Evolutionary conservation across 2,888 invertebrate genomes (phyloP).

Genomic region (Auanema freiburgensis): DNA sequence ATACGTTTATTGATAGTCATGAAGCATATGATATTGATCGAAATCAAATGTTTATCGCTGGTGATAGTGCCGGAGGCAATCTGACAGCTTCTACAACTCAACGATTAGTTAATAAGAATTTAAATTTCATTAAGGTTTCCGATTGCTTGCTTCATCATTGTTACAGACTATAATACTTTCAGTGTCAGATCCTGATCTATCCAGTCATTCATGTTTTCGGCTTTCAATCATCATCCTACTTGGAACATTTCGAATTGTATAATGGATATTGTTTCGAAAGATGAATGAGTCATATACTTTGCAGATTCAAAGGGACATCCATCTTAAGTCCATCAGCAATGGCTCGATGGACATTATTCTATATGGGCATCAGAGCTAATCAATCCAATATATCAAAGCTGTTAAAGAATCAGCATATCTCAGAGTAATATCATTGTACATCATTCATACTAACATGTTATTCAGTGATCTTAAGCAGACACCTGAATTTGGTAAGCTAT

Average conservation of each 20-base stretch:
- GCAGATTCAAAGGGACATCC: slow-evolving; percentile 36
- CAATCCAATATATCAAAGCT: slow-evolving; percentile 50
- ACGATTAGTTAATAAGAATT: slow-evolving; percentile 21
- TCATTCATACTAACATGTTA: neutral
- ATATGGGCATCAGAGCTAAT: slow-evolving; percentile 52
- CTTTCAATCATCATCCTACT: slow-evolving; percentile 60
- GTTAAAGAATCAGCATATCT: slow-evolving; percentile 49
- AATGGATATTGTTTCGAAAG: slow-evolving; percentile 20
- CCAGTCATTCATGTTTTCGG: slow-evolving; percentile 66
- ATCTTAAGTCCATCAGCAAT: slow-evolving; percentile 45
- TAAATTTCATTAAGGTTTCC: slow-evolving; percentile 19
- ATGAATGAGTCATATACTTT: slow-evolving; percentile 8
- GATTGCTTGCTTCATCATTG: neutral
- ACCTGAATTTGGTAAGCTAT: slow-evolving; percentile 11
- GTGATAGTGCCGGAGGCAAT: slow-evolving; percentile 64
- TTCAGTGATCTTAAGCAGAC: slow-evolving; percentile 21
- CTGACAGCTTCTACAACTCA: slow-evolving; percentile 48
- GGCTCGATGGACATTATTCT: slow-evolving; percentile 56
- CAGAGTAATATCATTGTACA: too few species aligned
- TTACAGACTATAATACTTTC: slow-evolving; percentile 20
- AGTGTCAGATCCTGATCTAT: slow-evolving; percentile 65
- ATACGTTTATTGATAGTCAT: slow-evolving; percentile 25
- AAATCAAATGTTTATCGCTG: slow-evolving; percentile 52
- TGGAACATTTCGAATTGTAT: slow-evolving; percentile 52
- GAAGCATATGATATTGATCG: slow-evolving; percentile 48